A percentile compares a stretch with the other conserved stretches of the same genome.
These are phyloP conservation scores for Dryobates pubescens DNA, from an alignment of 2,797 vertebrate species.

Conservation along the genomic window DNA sequence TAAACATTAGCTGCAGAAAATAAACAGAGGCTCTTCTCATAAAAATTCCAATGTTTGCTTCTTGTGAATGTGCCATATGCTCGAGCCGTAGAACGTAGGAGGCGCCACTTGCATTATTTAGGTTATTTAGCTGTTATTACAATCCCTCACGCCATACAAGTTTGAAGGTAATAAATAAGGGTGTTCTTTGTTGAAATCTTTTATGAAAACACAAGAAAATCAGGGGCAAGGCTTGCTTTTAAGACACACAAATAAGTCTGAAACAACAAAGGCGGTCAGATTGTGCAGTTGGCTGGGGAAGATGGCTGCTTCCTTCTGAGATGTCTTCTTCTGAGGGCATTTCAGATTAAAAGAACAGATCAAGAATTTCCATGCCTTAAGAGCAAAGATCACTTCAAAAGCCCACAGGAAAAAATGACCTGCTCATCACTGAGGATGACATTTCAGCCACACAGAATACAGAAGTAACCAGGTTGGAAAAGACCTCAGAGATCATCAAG, in stretches of 20 bases:
- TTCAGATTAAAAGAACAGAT: not conserved
- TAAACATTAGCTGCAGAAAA: conserved; percentile 30
- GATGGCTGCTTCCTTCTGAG: not conserved
- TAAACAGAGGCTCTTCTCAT: conserved; percentile 22
- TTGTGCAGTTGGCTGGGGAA: not conserved
- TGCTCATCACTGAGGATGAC: not conserved
- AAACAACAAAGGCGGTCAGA: rapidly evolving
- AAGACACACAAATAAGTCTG: not conserved
- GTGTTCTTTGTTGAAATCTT: not conserved
- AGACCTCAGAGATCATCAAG: too few species aligned
- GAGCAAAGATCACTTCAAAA: not conserved
- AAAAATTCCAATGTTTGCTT: conserved; percentile 59
- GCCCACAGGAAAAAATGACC: not conserved
- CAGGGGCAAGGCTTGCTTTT: not conserved
- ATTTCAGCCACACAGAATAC: not conserved
- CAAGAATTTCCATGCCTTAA: not conserved
- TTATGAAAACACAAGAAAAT: not conserved
- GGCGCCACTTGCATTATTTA: conserved; percentile 58
- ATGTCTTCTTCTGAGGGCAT: not conserved
- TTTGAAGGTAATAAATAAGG: conserved; percentile 30
- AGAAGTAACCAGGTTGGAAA: too few species aligned
- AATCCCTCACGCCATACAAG: not conserved
- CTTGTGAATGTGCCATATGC: conserved; percentile 66
- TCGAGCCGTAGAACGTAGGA: conserved; percentile 35
- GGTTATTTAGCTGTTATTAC: conserved; percentile 39